phyloP scores from a whole-genome alignment of 2,888 invertebrate genomes.

The Chrysolina oricalcia region DNA sequence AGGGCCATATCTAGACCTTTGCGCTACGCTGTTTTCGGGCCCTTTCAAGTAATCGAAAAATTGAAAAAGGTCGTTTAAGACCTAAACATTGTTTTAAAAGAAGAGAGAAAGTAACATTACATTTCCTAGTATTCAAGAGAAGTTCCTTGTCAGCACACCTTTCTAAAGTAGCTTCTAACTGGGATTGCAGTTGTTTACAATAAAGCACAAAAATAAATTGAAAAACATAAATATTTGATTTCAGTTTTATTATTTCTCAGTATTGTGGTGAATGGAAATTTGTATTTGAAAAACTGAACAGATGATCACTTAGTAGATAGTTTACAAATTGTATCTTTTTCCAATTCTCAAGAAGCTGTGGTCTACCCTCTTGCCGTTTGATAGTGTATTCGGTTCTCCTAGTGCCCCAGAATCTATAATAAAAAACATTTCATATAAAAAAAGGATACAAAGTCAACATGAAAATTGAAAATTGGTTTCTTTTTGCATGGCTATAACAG shows the following conservation, averaged over 20 bases:
- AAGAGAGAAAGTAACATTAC: no score
- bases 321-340: constrained; percentile 27
- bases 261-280: background rate
- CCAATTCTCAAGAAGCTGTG: constrained; percentile 41
- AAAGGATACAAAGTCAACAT: background rate
- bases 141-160: no score
- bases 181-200: no score
- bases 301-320: background rate
- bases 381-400: constrained; percentile 1
- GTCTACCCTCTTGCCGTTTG: constrained; percentile 36
- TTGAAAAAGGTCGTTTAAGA: no score
- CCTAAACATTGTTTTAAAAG: no score
- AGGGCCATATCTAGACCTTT: no score
- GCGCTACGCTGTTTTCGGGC: no score
- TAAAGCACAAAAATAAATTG: no score
- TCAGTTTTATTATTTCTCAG: background rate
- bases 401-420: constrained; percentile 10
- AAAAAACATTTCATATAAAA: background rate
- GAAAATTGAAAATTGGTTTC: background rate
- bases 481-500: background rate
- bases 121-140: no score
- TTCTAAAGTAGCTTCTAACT: no score
- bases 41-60: no score
- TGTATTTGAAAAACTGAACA: background rate
- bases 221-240: background rate